Evolutionary conservation across 2,113 vertebrate genomes (phyloP).

Genomic region (Pongo abelii): DNA sequence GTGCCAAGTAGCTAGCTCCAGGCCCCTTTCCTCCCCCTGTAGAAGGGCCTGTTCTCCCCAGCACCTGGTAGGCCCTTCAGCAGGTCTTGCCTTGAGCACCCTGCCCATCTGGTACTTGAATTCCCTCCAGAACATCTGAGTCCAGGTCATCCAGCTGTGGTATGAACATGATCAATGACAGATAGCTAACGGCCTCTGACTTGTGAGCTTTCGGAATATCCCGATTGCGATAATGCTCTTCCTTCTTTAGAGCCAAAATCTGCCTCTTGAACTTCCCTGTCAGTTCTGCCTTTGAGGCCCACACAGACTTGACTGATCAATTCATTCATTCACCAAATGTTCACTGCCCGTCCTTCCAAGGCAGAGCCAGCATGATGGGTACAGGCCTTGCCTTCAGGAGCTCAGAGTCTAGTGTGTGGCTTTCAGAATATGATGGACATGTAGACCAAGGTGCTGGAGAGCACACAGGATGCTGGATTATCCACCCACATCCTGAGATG

Average conservation of each 20-base stretch:
- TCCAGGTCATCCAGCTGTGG: too few relatives aligned
- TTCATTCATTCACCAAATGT: background rate
- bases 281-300: background rate
- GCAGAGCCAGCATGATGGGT: background rate
- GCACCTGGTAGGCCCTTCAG: background rate
- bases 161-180: background rate
- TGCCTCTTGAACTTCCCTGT: background rate
- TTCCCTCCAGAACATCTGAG: background rate
- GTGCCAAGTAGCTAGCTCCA: background rate
- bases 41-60: background rate
- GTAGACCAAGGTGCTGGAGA: background rate
- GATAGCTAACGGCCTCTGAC: background rate
- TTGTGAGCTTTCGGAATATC: background rate
- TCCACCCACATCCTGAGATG: background rate
- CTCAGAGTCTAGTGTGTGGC: background rate
- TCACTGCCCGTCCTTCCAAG: background rate
- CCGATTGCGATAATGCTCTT: background rate
- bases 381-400: background rate
- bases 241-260: background rate
- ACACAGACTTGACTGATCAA: background rate
- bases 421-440: background rate
- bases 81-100: background rate
- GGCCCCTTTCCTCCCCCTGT: background rate
- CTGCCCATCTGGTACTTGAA: background rate
- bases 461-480: background rate